Conservation (phyloP, 2,113 vertebrate species). For the Axis porcinus region DNA sequence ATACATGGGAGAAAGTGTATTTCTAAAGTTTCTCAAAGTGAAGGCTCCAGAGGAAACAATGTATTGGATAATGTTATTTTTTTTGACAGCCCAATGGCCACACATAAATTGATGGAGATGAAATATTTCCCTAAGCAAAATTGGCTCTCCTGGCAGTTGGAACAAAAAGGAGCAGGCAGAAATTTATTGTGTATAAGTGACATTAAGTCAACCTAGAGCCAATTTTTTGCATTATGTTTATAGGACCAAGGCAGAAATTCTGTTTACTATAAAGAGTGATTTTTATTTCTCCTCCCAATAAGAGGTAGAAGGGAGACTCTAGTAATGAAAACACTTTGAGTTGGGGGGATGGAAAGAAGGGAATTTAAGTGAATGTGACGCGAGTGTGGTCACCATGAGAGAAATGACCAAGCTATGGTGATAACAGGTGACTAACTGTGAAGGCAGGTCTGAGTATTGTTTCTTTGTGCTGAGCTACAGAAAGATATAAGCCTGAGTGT, state of each 20-base stretch:
- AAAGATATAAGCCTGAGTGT: neutral
- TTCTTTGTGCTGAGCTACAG: neutral
- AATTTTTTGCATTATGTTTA: slow-evolving; percentile 15
- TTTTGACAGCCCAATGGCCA: neutral
- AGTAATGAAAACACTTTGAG: neutral
- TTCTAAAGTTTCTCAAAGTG: slow-evolving; percentile 23
- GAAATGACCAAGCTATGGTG: neutral
- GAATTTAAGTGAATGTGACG: neutral
- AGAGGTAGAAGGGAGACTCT: neutral
- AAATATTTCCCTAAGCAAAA: slow-evolving; percentile 36
- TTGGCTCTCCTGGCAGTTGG: neutral
- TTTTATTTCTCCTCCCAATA: neutral
- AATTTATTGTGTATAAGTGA: slow-evolving; percentile 7
- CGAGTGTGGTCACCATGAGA: neutral
- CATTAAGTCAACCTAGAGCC: neutral
- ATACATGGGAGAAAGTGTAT: neutral
- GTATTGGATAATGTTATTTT: neutral
- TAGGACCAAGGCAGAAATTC: slow-evolving; percentile 8
- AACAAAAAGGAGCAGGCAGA: neutral
- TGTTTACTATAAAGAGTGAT: neutral
- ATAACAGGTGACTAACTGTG: neutral
- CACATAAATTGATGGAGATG: neutral
- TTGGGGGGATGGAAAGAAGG: neutral
- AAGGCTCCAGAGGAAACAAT: neutral
- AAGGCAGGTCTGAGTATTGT: neutral